Conservation (phyloP, 2,113 vertebrate species). For the Rhadina sibilatrix region DNA sequence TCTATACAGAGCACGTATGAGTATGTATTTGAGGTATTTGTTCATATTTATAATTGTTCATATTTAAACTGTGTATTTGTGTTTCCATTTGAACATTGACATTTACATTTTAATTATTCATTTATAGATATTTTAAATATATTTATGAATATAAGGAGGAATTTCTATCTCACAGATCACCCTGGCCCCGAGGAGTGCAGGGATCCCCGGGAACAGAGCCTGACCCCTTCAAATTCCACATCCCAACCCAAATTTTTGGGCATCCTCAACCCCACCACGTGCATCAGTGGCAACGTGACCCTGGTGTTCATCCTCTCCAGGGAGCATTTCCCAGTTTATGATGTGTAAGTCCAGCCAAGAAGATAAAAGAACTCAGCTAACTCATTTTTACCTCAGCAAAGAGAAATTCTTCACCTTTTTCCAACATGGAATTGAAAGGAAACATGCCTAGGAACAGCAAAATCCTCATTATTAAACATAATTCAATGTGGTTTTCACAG, state of each 20-base stretch:
- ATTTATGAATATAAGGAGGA: neutral
- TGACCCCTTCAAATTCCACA: neutral
- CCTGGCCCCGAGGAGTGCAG: neutral
- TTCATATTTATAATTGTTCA: no score
- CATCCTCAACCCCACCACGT: conserved; percentile 83
- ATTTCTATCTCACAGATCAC: neutral
- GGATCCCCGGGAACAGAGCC: neutral
- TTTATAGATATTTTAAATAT: neutral
- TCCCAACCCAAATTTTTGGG: neutral
- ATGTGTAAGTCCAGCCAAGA: conserved; percentile 75
- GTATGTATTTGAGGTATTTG: no score
- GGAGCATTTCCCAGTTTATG: conserved; percentile 84
- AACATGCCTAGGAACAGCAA: rapidly evolving
- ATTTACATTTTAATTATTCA: no score
- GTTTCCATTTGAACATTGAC: no score
- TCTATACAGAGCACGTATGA: neutral
- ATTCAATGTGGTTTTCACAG: neutral
- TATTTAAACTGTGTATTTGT: no score
- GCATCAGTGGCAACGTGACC: conserved; percentile 69
- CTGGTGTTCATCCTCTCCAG: conserved; percentile 80
- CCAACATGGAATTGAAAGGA: neutral
- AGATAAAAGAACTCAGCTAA: rapidly evolving
- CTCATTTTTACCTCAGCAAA: neutral
- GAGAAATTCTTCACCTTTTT: neutral
- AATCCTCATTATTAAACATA: neutral